Base-by-base conservation (phyloP, 2,888 invertebrate species). In the Phoronis australis region DNA sequence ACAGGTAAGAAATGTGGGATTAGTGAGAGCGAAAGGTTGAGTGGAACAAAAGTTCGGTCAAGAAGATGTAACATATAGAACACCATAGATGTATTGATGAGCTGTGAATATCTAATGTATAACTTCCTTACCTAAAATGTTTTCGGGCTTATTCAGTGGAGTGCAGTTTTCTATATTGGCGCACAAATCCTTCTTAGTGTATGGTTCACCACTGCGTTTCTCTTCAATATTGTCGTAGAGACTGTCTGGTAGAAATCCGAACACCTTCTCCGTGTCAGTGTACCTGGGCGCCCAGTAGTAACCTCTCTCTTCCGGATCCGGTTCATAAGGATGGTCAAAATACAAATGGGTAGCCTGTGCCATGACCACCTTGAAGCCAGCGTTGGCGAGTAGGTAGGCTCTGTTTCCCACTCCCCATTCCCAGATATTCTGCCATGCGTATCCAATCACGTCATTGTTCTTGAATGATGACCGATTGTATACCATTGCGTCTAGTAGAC, bases 391-490 rank as follows among this genome's bases (percentile, higher is more conserved):
- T 37, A 58, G 59, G 50, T 68, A 68, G 1, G 68, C 65, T 57
- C 63, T 62, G 4, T 59, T 60, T 3, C 68, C 65, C 24, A 59
- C 55, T 2, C 69, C 69, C n/a, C 65, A 65, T 45, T 70, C 71
- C 71, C 71, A 71, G 1, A 71, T 65, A 57, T 73, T 73, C 53
- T 68, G 64, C 73, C 73, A 73, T 6, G 66, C 65, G 57, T 68
- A 63, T 5, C 62, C 64, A 47, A 56, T 46, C 37, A 66, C 66
- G 24, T 61, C 58, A 37, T 62, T 51, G 45, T 54, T 61, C 31
- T 56, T 55, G 43, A 65, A 61, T 43, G 55, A 55, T 20, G 49
- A 37, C 47, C 26, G 47, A 25, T 40, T 37, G 37, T 39, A 45
- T n/a, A 26, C 25, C 25, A 18, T 35, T 9, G n/a, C n/a, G n/a